Conservation (phyloP, 2,797 vertebrate genomes). For the Decapterus maruadsi region DNA sequence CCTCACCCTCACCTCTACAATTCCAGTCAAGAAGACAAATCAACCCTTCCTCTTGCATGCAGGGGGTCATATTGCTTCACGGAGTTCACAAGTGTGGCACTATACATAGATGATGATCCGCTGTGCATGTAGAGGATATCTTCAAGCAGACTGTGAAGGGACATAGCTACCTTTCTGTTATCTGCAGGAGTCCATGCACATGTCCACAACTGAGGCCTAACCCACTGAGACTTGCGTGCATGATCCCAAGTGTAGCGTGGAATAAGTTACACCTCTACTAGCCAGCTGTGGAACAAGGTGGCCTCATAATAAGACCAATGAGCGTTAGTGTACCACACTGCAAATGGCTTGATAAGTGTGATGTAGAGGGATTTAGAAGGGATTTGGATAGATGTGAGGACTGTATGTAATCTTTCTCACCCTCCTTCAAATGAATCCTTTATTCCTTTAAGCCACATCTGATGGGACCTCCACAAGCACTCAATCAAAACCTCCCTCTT, state of each 20-base stretch:
- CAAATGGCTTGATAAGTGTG: conserved; percentile 83
- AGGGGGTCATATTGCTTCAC: no score
- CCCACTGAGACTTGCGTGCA: conserved; percentile 29
- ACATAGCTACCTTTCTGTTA: not conserved
- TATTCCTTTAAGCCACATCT: conserved; percentile 86
- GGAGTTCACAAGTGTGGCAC: no score
- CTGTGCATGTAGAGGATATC: no score
- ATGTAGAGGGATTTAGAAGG: conserved; percentile 86
- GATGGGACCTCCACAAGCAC: conserved; percentile 82
- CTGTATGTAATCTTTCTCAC: conserved; percentile 85
- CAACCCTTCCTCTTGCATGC: no score
- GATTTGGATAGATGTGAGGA: conserved; percentile 86
- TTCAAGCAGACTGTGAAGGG: not conserved
- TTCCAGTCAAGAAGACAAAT: no score
- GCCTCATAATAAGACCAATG: conserved; percentile 72
- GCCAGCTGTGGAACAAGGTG: conserved; percentile 71
- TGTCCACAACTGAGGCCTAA: not conserved
- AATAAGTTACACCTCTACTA: conserved; percentile 70
- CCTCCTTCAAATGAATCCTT: conserved; percentile 85
- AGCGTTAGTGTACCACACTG: conserved; percentile 66
- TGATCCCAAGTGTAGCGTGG: conserved; percentile 55
- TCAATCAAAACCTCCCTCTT: conserved; percentile 78
- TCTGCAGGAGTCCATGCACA: not conserved
- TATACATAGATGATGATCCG: no score
- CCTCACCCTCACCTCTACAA: no score